Conservation (phyloP, 30 jellyfish, hydroid and myxozoan species). For the Sanderia malayensis region DNA sequence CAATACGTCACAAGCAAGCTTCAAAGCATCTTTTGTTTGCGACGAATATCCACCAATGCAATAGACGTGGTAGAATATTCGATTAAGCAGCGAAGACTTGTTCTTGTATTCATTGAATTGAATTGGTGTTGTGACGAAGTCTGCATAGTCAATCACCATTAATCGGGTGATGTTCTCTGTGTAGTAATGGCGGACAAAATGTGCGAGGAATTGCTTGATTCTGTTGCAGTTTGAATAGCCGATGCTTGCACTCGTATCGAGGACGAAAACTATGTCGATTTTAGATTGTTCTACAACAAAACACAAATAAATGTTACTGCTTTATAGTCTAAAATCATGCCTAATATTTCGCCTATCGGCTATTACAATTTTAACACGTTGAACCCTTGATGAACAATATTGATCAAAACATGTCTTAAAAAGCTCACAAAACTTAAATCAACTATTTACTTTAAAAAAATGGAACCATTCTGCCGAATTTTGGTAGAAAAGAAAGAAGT, state of each 20-base stretch:
- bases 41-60: neutral
- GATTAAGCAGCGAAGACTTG: neutral
- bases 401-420: no score
- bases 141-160: neutral
- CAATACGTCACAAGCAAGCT: neutral
- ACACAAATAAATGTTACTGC: no score
- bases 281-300: neutral
- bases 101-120: neutral
- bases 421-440: no score
- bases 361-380: no score
- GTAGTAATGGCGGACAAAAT: neutral
- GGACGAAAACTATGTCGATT: conserved; percentile 7
- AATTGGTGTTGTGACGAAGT: conserved; percentile 1
- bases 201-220: conserved; percentile 5
- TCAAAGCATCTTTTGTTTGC: neutral
- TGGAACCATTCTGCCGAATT: no score
- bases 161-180: neutral
- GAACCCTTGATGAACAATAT: no score
- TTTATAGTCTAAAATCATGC: no score
- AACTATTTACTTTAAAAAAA: no score
- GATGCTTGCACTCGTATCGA: conserved; percentile 19
- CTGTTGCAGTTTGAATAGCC: conserved; percentile 20
- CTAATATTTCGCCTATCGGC: no score
- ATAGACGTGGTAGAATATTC: neutral
- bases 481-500: no score